Base-by-base conservation (phyloP, 2,888 invertebrate genomes). In the Gisinianus flammeolus region DNA sequence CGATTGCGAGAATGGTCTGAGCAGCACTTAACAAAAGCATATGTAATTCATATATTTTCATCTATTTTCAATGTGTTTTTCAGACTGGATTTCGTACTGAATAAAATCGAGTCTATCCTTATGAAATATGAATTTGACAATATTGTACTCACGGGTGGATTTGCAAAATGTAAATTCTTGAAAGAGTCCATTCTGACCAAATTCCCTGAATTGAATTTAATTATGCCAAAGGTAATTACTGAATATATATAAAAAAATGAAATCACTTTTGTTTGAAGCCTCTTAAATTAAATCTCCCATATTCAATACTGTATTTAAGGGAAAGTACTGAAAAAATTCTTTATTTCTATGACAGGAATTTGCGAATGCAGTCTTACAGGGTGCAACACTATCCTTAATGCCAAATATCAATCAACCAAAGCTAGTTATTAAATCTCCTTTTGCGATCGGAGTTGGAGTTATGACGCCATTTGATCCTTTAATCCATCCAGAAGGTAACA, bases 401-500 rank as follows among this genome's bases (percentile, higher is more conserved):
- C 82, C 80, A 56, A 69, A 67, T 10, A 56, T 70, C 28, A 62
- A 12, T 58, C 56, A 30, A 35, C 56, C 76, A 35, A 82, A 83
- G 79, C 73, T 84, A 66, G 76, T 83, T 26, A 81, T 84, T 31
- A 83, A 81, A 73, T 83, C 83, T 28, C 82, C 81, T 62, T 84
- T 83, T 73, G 82, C 83, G 33, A 83, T 84, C 68, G 84, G 84
- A 64, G 83, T 84, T n/a, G 84, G 84, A 19, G 84, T 84, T 19
- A 83, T 84, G 83, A 83, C 83, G 54, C 83, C 83, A 12, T 84
- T 84, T 66, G 79, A 82, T 72, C 78, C 78, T 26, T 79, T 77
- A 30, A 54, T 76, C 10, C 84, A 84, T 77, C 84, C 84, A 28
- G 80, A 80, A 81, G 83, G 83, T 83, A 77, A 72, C 16, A 35